Conservation (phyloP, 1,140 invertebrate genomes). For the Araneus ventricosus region DNA sequence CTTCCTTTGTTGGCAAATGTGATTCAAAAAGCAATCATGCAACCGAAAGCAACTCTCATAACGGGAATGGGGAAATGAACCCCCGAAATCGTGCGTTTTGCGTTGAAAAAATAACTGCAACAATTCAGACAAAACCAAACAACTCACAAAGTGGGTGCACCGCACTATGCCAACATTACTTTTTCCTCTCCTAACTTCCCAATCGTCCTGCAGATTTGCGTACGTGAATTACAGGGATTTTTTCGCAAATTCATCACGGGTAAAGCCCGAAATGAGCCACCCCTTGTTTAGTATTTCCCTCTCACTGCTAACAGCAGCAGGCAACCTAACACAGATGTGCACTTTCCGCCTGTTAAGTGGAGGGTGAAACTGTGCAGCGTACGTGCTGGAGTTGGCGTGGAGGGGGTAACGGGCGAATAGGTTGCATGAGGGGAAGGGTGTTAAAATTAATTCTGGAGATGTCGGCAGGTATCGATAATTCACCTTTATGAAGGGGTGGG, state of each 20-base stretch:
- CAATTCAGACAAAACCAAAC: not conserved
- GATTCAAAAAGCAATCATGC: slow-evolving; percentile 13
- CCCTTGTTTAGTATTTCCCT: slow-evolving; percentile 13
- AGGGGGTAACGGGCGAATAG: not conserved
- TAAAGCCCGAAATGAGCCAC: not conserved
- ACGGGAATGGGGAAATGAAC: not conserved
- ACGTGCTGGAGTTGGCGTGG: not conserved
- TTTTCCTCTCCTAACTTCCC: slow-evolving; percentile 9
- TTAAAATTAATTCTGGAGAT: slow-evolving; percentile 55
- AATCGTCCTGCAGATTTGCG: not conserved
- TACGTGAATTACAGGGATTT: not conserved
- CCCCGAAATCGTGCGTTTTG: not conserved
- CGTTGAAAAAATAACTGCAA: not conserved
- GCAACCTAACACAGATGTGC: slow-evolving; percentile 44
- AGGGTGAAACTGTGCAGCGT: not conserved
- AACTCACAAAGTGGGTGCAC: not conserved
- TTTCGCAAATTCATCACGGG: slow-evolving; percentile 27
- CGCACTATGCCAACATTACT: not conserved
- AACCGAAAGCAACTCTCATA: not conserved
- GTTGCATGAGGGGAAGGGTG: not conserved
- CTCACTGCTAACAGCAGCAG: not conserved
- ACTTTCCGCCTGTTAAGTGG: slow-evolving; percentile 37
- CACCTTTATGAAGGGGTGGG: slow-evolving; percentile 38
- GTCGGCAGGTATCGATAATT: slow-evolving; percentile 53
- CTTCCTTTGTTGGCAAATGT: not conserved